phyloP scores from a whole-genome alignment of 2,797 vertebrate genomes.

The Nannoperca obscura region DNA sequence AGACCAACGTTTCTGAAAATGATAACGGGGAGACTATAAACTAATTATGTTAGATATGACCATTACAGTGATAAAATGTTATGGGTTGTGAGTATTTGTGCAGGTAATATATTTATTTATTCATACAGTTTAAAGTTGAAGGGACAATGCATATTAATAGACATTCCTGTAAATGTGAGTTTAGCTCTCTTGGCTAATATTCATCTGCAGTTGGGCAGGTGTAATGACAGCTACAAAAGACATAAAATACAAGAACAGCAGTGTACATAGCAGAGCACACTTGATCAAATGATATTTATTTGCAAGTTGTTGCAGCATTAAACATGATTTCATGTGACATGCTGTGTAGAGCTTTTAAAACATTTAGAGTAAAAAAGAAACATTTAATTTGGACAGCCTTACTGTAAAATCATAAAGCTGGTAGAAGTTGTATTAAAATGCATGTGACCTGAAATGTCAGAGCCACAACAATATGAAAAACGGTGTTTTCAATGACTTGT shows the following conservation, averaged over 20 bases:
- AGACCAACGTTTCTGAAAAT: slow-evolving; percentile 15
- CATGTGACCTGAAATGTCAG: slow-evolving; percentile 1
- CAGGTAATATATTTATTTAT: no score
- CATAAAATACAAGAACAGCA: no score
- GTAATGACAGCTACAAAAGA: no score
- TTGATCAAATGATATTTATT: neutral
- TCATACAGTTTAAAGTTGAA: no score
- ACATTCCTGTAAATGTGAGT: no score
- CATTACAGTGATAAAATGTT: slow-evolving; percentile 15
- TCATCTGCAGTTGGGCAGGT: no score
- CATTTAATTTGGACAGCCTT: neutral
- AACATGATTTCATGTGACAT: neutral
- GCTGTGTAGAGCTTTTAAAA: neutral
- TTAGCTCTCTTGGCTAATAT: no score
- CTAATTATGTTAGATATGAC: slow-evolving; percentile 20
- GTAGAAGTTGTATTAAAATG: slow-evolving; percentile 7
- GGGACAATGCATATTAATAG: no score
- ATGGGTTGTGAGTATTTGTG: neutral
- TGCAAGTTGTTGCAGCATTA: neutral
- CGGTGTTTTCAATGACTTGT: slow-evolving; percentile 13
- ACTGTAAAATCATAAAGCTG: slow-evolving; percentile 19
- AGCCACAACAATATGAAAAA: slow-evolving; percentile 30
- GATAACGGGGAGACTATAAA: slow-evolving; percentile 20
- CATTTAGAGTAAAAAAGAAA: neutral
- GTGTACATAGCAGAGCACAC: no score